phyloP scores from a whole-genome alignment of 2,113 vertebrate genomes.

The Thunnus maccoyii region DNA sequence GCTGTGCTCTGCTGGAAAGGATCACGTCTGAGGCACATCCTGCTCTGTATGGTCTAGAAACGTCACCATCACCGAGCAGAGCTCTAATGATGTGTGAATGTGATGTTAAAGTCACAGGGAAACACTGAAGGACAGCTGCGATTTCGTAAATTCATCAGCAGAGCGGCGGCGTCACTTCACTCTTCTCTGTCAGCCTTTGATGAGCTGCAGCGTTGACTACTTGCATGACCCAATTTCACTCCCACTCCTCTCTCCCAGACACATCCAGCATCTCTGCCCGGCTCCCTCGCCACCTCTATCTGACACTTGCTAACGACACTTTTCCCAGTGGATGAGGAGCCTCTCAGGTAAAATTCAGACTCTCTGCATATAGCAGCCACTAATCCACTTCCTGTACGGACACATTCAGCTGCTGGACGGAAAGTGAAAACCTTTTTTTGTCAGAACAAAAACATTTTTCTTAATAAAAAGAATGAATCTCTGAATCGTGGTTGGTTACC shows the following conservation, averaged over 20 bases:
- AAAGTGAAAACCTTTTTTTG: not conserved
- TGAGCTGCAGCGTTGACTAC: slow-evolving; percentile 50
- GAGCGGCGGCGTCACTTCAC: slow-evolving; percentile 16
- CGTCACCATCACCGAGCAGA: not conserved
- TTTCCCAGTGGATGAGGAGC: slow-evolving; percentile 13
- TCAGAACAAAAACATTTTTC: no score
- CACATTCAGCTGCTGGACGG: not conserved
- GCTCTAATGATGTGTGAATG: not conserved
- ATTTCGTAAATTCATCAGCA: slow-evolving; percentile 47
- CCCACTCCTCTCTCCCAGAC: slow-evolving; percentile 38
- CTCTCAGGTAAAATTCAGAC: slow-evolving; percentile 20
- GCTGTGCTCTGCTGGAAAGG: slow-evolving; percentile 1
- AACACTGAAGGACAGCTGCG: slow-evolving; percentile 10
- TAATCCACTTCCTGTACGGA: not conserved
- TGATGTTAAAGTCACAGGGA: not conserved
- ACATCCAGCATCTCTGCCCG: slow-evolving; percentile 33
- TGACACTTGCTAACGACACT: slow-evolving; percentile 19
- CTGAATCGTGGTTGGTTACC: not conserved
- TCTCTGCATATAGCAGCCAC: not conserved
- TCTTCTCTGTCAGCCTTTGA: slow-evolving; percentile 42
- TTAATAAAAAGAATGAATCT: not conserved
- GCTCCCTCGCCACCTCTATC: slow-evolving; percentile 30
- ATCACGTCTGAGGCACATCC: slow-evolving; percentile 14
- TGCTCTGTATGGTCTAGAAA: not conserved
- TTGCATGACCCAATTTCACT: slow-evolving; percentile 58